Conservation (phyloP, 1,140 invertebrate genomes). For the Zophobas atratus region DNA sequence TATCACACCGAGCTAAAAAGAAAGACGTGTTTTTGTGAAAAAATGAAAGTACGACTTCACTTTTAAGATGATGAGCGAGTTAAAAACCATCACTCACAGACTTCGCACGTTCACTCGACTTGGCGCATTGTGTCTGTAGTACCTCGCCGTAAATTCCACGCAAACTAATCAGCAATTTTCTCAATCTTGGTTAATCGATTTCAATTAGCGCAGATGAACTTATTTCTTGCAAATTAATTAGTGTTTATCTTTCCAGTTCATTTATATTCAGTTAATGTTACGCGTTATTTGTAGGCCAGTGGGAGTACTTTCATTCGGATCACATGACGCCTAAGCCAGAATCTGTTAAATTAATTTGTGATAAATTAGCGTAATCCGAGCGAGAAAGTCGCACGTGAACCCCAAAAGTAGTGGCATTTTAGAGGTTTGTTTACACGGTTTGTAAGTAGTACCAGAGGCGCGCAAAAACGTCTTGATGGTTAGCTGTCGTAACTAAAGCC, state of each 20-base stretch:
- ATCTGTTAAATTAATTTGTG: slow-evolving; percentile 13
- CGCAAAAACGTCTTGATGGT: too few species aligned
- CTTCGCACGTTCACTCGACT: too few species aligned
- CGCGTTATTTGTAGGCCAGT: slow-evolving; percentile 5
- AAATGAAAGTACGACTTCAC: not conserved
- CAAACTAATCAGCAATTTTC: too few species aligned
- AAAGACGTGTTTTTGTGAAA: not conserved
- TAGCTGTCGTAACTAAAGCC: too few species aligned
- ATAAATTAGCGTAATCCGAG: slow-evolving; percentile 5
- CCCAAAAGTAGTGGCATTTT: not conserved
- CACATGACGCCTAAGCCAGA: not conserved
- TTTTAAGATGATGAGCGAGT: not conserved
- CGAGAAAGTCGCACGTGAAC: slow-evolving; percentile 1
- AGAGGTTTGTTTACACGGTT: not conserved
- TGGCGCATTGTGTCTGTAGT: too few species aligned
- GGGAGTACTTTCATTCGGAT: slow-evolving; percentile 29
- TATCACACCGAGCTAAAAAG: not conserved
- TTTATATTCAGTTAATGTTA: slow-evolving; percentile 8
- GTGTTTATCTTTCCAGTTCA: not conserved
- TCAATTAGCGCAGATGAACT: not conserved
- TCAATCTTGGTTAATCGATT: too few species aligned
- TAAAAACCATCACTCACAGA: not conserved
- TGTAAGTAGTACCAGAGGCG: too few species aligned
- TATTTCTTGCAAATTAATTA: slow-evolving; percentile 6
- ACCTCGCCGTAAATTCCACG: too few species aligned